Evolutionary conservation across 2,113 vertebrate genomes (phyloP).

Genomic region (Zosterops hypoxanthus): DNA sequence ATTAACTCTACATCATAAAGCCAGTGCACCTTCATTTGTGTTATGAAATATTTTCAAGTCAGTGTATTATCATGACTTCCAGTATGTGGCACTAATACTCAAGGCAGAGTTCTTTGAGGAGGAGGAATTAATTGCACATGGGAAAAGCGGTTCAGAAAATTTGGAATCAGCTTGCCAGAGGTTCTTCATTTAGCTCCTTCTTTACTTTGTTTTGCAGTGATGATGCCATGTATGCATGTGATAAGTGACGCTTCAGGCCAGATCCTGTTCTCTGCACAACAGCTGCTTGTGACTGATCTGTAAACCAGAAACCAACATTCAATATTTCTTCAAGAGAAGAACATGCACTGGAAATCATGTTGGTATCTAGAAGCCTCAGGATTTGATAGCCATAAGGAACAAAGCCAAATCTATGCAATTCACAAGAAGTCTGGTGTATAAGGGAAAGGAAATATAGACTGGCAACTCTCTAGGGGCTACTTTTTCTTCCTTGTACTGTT

Average conservation of each 20-base stretch:
- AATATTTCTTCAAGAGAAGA: neutral
- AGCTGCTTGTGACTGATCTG: neutral
- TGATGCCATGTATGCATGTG: neutral
- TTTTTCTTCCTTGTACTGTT: neutral
- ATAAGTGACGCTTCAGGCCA: neutral
- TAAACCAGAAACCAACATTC: neutral
- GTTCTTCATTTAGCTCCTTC: neutral
- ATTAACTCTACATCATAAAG: neutral
- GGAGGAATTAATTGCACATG: neutral
- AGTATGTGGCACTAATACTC: slow-evolving; percentile 53
- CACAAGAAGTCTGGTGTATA: neutral
- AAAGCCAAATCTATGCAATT: neutral
- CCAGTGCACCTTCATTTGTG: neutral
- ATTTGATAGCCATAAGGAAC: neutral
- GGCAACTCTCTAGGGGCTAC: neutral
- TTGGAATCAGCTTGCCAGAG: neutral
- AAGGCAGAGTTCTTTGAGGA: slow-evolving; percentile 10
- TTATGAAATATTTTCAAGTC: neutral
- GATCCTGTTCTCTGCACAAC: neutral
- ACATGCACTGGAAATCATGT: neutral
- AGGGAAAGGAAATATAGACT: neutral
- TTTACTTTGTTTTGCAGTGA: neutral
- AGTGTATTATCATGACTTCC: slow-evolving; percentile 3
- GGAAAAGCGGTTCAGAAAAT: neutral
- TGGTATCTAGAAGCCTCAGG: neutral